phyloP scores from a whole-genome alignment of 2,888 invertebrate species.

The Agriotes lineatus region DNA sequence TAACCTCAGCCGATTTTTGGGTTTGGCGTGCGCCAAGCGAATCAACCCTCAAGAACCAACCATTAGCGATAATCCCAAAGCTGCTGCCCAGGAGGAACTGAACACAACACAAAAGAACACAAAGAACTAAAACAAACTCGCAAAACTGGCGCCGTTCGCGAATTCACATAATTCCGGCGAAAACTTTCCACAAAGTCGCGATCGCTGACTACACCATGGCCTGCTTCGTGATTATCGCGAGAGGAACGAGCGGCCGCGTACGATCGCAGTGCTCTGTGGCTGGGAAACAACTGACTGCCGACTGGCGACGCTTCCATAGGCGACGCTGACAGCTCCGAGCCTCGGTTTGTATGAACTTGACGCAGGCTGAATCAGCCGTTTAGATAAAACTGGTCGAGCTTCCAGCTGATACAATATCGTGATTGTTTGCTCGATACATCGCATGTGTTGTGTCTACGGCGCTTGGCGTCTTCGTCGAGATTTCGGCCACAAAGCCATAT shows the following conservation, averaged over 20 bases:
- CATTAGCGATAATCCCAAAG: conserved; percentile 6
- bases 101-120: conserved; percentile 32
- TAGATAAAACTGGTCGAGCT: conserved; percentile 27
- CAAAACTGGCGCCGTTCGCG: conserved; percentile 14
- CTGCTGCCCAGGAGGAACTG: conserved; percentile 1
- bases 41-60: conserved; percentile 9
- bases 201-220: conserved; percentile 35
- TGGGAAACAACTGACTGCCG: conserved; percentile 31
- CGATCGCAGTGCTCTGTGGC: conserved; percentile 13
- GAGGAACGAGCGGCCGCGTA: conserved; percentile 15
- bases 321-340: conserved; percentile 35
- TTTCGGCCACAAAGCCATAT: not conserved
- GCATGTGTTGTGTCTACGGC: conserved; percentile 25
- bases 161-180: conserved; percentile 41
- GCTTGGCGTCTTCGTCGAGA: not conserved
- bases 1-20: no score
- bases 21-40: no score
- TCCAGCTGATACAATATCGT: conserved; percentile 31
- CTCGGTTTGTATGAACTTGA: conserved; percentile 34
- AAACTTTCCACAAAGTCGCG: conserved; percentile 40
- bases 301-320: conserved; percentile 35
- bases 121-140: conserved; percentile 33
- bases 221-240: conserved; percentile 41
- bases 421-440: conserved; percentile 27
- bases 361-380: conserved; percentile 38